Percentiles rank a stretch among this genome's conserved stretches.
These are phyloP conservation scores for Pitta sordida DNA, from an alignment of 2,113 vertebrate species.

Conservation along the genomic window DNA sequence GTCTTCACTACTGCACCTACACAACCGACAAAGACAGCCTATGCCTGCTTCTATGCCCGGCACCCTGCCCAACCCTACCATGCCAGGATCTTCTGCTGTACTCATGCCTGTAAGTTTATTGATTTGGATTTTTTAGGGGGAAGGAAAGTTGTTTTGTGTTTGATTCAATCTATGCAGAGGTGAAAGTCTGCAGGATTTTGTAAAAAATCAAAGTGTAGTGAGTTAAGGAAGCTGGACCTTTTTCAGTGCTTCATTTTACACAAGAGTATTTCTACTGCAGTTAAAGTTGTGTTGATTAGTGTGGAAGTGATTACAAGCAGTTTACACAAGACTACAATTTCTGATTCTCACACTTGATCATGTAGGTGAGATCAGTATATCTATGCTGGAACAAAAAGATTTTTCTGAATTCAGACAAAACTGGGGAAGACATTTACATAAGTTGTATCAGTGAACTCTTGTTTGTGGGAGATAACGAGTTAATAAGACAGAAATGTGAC, in stretches of 20 bases:
- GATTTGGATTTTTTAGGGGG: not conserved
- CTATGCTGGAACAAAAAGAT: not conserved
- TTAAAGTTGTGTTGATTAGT: not conserved
- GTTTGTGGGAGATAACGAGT: not conserved
- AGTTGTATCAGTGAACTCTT: not conserved
- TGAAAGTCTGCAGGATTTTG: not conserved
- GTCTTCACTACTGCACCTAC: slow-evolving; percentile 95
- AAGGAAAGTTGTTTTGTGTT: not conserved
- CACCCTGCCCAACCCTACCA: slow-evolving; percentile 95
- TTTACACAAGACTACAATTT: not conserved
- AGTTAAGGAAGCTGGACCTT: not conserved
- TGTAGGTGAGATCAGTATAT: not conserved
- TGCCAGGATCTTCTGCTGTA: slow-evolving; percentile 97
- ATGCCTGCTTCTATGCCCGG: slow-evolving; percentile 99
- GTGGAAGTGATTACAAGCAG: not conserved
- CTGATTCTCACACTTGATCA: not conserved
- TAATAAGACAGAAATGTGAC: not conserved
- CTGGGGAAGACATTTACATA: not conserved
- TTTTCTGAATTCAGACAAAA: not conserved
- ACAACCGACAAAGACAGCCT: slow-evolving; percentile 98
- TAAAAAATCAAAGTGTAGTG: not conserved
- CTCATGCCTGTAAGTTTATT: slow-evolving; percentile 92
- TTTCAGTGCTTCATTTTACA: not conserved
- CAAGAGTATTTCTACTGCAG: not conserved
- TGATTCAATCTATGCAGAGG: not conserved